Conservation (phyloP, 2,113 vertebrate genomes). For the Hepsetus odoe region DNA sequence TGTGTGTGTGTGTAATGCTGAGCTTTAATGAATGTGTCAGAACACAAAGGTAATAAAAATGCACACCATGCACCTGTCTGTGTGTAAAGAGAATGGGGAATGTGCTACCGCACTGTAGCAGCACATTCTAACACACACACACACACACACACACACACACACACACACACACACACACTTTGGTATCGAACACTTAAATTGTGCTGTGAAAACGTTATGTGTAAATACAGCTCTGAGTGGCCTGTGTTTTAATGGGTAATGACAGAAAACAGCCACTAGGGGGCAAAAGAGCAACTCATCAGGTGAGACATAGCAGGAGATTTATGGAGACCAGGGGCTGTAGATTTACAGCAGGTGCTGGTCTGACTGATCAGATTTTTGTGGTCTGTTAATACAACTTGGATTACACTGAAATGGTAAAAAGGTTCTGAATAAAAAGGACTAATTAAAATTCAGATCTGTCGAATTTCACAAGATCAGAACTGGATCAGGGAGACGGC, state of each 20-base stretch:
- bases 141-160: constrained; percentile 44
- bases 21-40: constrained; percentile 66
- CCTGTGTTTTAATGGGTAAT: neutral
- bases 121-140: constrained; percentile 56
- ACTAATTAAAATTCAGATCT: neutral
- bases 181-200: neutral
- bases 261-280: constrained; percentile 17
- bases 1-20: constrained; percentile 25
- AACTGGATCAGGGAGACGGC: neutral
- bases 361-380: neutral
- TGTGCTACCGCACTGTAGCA: constrained; percentile 56
- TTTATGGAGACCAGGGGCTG: neutral
- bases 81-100: constrained; percentile 75
- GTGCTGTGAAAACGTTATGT: neutral
- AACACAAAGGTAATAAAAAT: constrained; percentile 75
- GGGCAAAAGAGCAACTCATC: neutral
- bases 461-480: neutral
- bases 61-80: constrained; percentile 60
- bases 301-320: neutral
- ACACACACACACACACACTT: neutral
- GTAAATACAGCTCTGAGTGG: neutral
- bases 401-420: neutral
- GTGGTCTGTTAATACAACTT: neutral
- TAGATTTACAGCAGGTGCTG: neutral
- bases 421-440: neutral